phyloP scores from a whole-genome alignment of 2,113 vertebrate species.

The Pipa parva region DNA sequence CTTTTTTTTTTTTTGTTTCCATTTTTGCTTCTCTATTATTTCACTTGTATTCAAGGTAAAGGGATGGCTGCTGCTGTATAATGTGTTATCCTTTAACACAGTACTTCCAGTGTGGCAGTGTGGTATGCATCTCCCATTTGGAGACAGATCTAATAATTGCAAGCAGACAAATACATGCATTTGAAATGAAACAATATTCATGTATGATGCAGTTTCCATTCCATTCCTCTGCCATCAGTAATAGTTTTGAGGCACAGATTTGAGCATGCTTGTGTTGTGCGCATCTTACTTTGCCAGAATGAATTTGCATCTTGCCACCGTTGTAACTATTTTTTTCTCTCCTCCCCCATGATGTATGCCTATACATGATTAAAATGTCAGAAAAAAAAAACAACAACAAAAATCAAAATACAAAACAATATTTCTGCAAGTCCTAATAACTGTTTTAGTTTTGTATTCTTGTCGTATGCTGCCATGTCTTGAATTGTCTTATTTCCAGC shows the following conservation, averaged over 20 bases:
- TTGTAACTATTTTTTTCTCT: slow-evolving; percentile 50
- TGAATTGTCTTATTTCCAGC: slow-evolving; percentile 46
- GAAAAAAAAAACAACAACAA: slow-evolving; percentile 46
- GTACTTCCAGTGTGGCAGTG: slow-evolving; percentile 40
- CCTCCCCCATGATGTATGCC: slow-evolving; percentile 51
- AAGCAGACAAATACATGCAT: slow-evolving; percentile 45
- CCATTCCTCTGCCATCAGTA: slow-evolving; percentile 44
- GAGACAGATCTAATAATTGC: slow-evolving; percentile 46
- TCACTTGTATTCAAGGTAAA: slow-evolving; percentile 43
- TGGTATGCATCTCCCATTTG: slow-evolving; percentile 46
- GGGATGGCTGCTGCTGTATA: slow-evolving; percentile 41
- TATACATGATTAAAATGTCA: slow-evolving; percentile 56
- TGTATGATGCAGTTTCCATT: slow-evolving; percentile 51
- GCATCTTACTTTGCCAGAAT: slow-evolving; percentile 56
- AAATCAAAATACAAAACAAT: slow-evolving; percentile 46
- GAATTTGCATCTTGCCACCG: slow-evolving; percentile 57
- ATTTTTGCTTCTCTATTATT: background rate
- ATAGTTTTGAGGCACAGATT: slow-evolving; percentile 51
- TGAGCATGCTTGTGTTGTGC: slow-evolving; percentile 58
- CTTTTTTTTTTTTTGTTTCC: slow-evolving; percentile 11
- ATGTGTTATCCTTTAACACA: slow-evolving; percentile 33
- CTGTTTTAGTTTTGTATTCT: slow-evolving; percentile 47
- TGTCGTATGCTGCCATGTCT: slow-evolving; percentile 45
- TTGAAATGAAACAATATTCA: slow-evolving; percentile 53
- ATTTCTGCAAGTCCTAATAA: slow-evolving; percentile 52